These are phyloP conservation scores for Xenus cinereus DNA, from an alignment of 2,113 vertebrate genomes.

Conservation along the genomic window DNA sequence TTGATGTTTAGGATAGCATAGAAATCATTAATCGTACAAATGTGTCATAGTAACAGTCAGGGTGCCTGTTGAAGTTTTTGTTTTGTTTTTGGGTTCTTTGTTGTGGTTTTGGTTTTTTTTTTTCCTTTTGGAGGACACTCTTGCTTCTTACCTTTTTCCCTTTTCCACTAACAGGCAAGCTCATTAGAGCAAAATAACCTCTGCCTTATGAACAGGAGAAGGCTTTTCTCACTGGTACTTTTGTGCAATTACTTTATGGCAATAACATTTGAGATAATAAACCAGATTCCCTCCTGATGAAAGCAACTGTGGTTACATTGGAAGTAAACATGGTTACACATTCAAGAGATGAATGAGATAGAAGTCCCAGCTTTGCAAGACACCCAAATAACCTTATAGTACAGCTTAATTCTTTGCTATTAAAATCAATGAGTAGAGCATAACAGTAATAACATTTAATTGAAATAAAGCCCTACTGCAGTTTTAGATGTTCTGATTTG, in stretches of 20 bases:
- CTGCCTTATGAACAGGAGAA: neutral
- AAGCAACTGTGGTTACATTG: neutral
- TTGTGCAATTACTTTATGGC: neutral
- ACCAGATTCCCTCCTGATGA: neutral
- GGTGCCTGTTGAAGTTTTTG: neutral
- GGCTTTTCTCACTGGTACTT: neutral
- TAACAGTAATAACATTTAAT: neutral
- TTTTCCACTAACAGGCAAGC: neutral
- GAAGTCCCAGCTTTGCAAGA: neutral
- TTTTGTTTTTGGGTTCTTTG: neutral
- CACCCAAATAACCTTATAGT: neutral
- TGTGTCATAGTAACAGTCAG: neutral
- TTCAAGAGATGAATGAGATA: neutral
- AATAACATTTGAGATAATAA: conserved; percentile 3
- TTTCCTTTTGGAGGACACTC: neutral
- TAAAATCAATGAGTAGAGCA: neutral
- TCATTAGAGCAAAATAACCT: neutral
- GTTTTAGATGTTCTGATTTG: neutral
- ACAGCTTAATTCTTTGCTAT: neutral
- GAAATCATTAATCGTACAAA: neutral
- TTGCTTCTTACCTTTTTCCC: neutral
- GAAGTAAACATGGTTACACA: neutral
- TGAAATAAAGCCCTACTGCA: neutral
- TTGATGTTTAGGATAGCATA: neutral
- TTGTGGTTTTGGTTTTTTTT: neutral